phyloP scores from a whole-genome alignment of 2,888 invertebrate genomes.

The Sisyra nigra region DNA sequence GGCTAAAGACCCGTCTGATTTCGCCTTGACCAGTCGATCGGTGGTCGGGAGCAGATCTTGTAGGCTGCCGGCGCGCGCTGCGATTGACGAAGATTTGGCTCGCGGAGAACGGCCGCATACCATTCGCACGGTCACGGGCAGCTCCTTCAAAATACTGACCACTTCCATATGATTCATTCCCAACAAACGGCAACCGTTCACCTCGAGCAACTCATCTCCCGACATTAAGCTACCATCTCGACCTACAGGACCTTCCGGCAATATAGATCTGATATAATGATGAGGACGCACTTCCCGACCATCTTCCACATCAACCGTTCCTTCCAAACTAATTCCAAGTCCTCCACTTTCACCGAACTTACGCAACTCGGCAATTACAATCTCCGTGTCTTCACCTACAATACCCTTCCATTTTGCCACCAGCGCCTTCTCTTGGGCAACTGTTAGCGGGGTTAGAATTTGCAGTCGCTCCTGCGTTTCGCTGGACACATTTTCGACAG shows the following conservation, averaged over 20 bases:
- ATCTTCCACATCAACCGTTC: constrained; percentile 95
- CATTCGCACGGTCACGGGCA: constrained; percentile 80
- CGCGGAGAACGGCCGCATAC: constrained; percentile 56
- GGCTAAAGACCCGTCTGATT: constrained; percentile 77
- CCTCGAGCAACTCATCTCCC: constrained; percentile 91
- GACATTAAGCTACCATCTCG: constrained; percentile 75
- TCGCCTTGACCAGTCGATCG: constrained; percentile 71
- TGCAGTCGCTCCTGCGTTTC: constrained; percentile 1
- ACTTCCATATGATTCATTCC: constrained; percentile 93
- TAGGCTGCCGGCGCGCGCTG: constrained; percentile 31
- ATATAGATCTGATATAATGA: constrained; percentile 93
- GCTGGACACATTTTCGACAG: constrained; percentile 11
- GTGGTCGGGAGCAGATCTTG: constrained; percentile 47
- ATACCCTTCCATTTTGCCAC: constrained; percentile 70
- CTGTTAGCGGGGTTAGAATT: constrained; percentile 29
- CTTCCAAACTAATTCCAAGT: constrained; percentile 91
- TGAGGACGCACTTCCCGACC: constrained; percentile 95
- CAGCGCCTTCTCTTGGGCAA: constrained; percentile 65
- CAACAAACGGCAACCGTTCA: constrained; percentile 74
- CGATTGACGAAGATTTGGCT: constrained; percentile 19
- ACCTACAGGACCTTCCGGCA: constrained; percentile 96
- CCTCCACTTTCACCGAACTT: constrained; percentile 86
- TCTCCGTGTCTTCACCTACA: constrained; percentile 59
- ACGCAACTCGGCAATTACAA: constrained; percentile 64
- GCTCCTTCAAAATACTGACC: constrained; percentile 80